Percentiles rank a stretch among this genome's conserved stretches.
These are phyloP conservation scores for Babyrousa celebensis DNA, from an alignment of 2,797 vertebrate species.

Conservation along the genomic window DNA sequence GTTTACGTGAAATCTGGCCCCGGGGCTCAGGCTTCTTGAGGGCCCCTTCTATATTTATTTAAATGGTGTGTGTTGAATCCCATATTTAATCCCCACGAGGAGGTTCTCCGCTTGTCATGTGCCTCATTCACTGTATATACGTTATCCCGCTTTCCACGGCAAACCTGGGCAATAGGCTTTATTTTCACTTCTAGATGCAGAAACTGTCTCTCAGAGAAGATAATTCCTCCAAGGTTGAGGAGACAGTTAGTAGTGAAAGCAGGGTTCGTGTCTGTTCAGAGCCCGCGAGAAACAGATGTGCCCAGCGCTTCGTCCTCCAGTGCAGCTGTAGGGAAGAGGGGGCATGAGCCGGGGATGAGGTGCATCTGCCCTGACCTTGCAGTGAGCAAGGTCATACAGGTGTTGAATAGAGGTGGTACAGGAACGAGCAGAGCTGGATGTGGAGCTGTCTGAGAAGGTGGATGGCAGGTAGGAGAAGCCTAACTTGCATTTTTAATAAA, in stretches of 20 bases:
- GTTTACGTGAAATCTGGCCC: neutral
- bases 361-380: neutral
- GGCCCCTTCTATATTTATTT: neutral
- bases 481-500: neutral
- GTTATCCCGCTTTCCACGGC: neutral
- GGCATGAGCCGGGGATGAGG: neutral
- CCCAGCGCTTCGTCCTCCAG: neutral
- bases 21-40: neutral
- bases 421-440: neutral
- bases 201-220: neutral
- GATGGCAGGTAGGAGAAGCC: neutral
- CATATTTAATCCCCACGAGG: neutral
- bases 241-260: neutral
- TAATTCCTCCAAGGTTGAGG: slow-evolving; percentile 27
- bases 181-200: slow-evolving; percentile 3
- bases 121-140: neutral
- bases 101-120: neutral
- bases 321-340: neutral
- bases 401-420: neutral
- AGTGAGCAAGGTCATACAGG: neutral
- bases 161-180: neutral
- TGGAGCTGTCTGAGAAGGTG: neutral
- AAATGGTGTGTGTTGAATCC: slow-evolving; percentile 45
- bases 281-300: neutral
- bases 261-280: neutral